Evolutionary conservation across 2,113 vertebrate species (phyloP).

Genomic region (Callipepla californica): DNA sequence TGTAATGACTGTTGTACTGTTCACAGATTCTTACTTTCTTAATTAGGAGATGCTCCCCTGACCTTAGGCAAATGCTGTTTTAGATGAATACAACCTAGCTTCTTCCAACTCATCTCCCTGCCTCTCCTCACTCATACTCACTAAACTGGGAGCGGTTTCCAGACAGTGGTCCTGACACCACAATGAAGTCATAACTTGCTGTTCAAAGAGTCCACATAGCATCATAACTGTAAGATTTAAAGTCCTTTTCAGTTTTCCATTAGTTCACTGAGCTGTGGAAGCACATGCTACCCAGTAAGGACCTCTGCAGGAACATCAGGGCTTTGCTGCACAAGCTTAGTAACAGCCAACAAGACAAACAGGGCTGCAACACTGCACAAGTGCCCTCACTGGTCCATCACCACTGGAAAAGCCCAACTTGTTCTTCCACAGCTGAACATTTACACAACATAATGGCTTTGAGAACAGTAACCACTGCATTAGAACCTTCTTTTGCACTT

Average conservation of each 20-base stretch:
- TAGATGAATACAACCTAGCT: background rate
- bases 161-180: background rate
- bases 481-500: background rate
- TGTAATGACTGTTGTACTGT: background rate
- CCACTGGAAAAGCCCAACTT: background rate
- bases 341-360: background rate
- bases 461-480: background rate
- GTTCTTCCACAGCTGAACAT: background rate
- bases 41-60: background rate
- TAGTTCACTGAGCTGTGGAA: background rate
- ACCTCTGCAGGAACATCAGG: background rate
- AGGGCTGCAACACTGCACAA: background rate
- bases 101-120: background rate
- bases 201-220: background rate
- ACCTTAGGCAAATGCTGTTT: background rate
- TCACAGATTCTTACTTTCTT: background rate
- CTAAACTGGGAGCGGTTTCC: background rate
- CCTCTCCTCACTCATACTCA: background rate
- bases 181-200: background rate
- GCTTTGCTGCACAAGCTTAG: background rate
- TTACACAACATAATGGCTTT: background rate
- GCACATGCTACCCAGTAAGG: background rate
- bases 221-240: background rate
- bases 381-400: background rate
- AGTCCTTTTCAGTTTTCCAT: background rate